phyloP scores from a whole-genome alignment of 2,888 invertebrate species.

The Octodonta nipae region DNA sequence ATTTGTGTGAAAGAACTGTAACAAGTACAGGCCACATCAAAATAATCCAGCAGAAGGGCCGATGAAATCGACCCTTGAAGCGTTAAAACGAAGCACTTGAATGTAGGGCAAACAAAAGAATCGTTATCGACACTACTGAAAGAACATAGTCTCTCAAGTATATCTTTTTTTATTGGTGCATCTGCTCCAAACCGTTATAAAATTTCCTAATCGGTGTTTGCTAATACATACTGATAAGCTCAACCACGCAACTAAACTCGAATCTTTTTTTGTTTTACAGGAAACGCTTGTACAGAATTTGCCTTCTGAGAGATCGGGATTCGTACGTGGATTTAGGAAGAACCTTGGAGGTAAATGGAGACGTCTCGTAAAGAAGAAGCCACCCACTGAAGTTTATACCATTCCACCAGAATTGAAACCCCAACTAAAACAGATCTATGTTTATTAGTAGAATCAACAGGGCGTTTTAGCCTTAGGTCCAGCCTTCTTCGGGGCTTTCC shows the following conservation, averaged over 20 bases:
- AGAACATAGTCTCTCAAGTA: too few species aligned
- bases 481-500: slow-evolving; percentile 21
- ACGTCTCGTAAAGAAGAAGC: slow-evolving; percentile 72
- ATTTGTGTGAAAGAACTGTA: too few species aligned
- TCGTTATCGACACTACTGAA: too few species aligned
- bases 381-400: slow-evolving; percentile 65
- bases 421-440: slow-evolving; percentile 78
- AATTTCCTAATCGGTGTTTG: not conserved
- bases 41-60: too few species aligned
- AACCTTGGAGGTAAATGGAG: slow-evolving; percentile 78
- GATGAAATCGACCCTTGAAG: too few species aligned
- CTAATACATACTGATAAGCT: too few species aligned
- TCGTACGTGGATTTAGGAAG: slow-evolving; percentile 68
- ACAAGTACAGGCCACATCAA: too few species aligned
- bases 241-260: too few species aligned
- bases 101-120: too few species aligned
- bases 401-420: slow-evolving; percentile 78
- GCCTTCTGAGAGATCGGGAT: slow-evolving; percentile 54
- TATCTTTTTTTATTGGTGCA: not conserved
- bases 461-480: slow-evolving; percentile 7
- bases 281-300: slow-evolving; percentile 63
- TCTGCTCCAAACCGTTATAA: not conserved
- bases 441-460: slow-evolving; percentile 44
- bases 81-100: too few species aligned
- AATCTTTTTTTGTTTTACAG: slow-evolving; percentile 44